A percentile compares a stretch with the other conserved stretches of the same genome.
Evolutionary conservation across 2,888 invertebrate genomes (phyloP).

Genomic region (Coenonympha glycerion): DNA sequence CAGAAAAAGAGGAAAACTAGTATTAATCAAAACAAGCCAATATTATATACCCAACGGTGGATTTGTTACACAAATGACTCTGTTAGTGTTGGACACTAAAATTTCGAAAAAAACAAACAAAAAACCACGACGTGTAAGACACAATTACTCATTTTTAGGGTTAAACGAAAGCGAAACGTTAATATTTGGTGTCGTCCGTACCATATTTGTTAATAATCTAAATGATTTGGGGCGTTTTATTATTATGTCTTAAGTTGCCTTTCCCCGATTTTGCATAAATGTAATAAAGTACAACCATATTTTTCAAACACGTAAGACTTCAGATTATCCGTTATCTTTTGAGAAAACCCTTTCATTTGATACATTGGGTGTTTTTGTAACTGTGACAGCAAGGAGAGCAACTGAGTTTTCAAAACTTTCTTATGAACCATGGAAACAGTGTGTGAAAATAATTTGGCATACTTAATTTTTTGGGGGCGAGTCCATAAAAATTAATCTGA

Average conservation of each 20-base stretch:
- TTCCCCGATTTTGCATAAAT: no score
- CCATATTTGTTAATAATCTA: conserved; percentile 25
- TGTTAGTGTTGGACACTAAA: conserved; percentile 35
- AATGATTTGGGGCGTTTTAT: conserved; percentile 13
- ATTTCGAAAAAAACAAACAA: conserved; percentile 24
- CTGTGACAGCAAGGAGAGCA: no score
- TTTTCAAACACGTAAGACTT: no score
- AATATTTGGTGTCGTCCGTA: conserved; percentile 37
- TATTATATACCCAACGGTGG: conserved; percentile 10
- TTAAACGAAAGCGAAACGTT: conserved; percentile 28
- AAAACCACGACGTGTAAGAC: conserved; percentile 26
- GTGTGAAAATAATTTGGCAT: no score
- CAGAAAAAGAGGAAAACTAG: neutral
- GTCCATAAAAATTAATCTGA: no score
- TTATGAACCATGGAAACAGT: no score
- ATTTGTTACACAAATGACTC: conserved; percentile 22
- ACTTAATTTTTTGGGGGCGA: no score
- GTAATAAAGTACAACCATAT: no score
- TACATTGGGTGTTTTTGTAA: no score
- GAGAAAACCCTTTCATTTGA: no score
- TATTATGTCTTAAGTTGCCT: conserved; percentile 18
- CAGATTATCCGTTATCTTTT: no score
- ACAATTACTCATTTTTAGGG: conserved; percentile 29
- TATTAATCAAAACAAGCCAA: conserved; percentile 21
- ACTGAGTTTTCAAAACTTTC: no score